Percentiles rank a stretch among this genome's conserved stretches.
Conservation (phyloP, 2,113 vertebrate species). For the Caracal caracal region DNA sequence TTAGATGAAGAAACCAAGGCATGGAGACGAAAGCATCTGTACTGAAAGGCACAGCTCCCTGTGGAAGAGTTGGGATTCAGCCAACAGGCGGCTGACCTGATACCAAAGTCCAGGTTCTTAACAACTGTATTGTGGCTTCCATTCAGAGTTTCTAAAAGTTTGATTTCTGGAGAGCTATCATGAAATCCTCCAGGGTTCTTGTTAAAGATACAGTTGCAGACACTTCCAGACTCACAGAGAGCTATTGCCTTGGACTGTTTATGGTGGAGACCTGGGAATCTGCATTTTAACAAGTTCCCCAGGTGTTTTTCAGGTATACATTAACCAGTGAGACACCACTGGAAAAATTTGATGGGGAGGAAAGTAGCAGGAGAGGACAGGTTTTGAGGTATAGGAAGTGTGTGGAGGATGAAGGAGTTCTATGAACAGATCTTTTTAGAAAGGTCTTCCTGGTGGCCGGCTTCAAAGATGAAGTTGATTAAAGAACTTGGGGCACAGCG, state of each 20-base stretch:
- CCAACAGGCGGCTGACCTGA: background rate
- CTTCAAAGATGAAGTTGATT: background rate
- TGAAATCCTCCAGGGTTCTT: background rate
- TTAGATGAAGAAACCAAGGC: background rate
- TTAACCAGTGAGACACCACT: background rate
- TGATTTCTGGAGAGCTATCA: background rate
- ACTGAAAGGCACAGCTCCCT: background rate
- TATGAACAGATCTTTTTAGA: background rate
- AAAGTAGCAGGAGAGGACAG: background rate
- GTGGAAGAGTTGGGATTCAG: background rate
- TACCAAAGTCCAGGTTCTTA: background rate
- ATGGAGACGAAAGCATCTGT: background rate
- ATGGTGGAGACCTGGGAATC: background rate
- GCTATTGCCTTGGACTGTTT: background rate
- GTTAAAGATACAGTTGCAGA: background rate
- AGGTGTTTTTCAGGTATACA: background rate
- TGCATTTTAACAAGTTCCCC: background rate
- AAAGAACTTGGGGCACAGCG: background rate
- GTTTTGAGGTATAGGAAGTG: background rate
- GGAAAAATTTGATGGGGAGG: background rate
- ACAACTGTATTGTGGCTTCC: background rate
- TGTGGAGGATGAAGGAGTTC: background rate
- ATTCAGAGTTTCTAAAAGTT: background rate
- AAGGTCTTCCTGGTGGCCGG: background rate
- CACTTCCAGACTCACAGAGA: background rate